Conservation (phyloP, 2,888 invertebrate species). For the Dendrolimus houi region DNA sequence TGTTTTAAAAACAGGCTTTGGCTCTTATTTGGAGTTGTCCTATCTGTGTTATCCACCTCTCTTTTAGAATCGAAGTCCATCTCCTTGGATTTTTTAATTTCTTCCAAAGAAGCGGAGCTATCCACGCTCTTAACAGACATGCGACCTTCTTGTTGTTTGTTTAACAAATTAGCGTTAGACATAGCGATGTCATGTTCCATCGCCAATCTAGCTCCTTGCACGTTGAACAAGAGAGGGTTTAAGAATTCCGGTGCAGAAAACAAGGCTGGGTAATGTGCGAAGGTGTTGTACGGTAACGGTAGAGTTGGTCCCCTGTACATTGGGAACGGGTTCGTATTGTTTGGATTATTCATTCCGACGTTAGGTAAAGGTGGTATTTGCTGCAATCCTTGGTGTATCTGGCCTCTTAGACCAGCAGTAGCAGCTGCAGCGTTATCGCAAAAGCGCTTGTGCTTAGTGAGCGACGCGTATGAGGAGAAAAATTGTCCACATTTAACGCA, state of each 20-base stretch:
- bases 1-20: constrained; percentile 68
- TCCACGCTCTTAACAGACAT: constrained; percentile 65
- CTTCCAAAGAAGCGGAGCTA: constrained; percentile 58
- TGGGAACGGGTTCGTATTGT: constrained; percentile 79
- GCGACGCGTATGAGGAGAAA: constrained; percentile 92
- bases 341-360: constrained; percentile 59
- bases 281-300: constrained; percentile 80
- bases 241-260: constrained; percentile 75
- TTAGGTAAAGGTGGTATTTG: constrained; percentile 57
- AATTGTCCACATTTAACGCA: constrained; percentile 96
- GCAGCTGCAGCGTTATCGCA: constrained; percentile 87
- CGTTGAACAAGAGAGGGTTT: constrained; percentile 80
- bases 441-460: constrained; percentile 97
- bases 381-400: constrained; percentile 54
- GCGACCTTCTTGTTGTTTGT: constrained; percentile 64
- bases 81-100: constrained; percentile 50
- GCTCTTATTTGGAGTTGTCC: constrained; percentile 75
- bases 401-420: constrained; percentile 61
- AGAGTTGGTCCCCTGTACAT: constrained; percentile 81
- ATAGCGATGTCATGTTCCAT: constrained; percentile 71
- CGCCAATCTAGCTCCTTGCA: constrained; percentile 65
- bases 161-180: constrained; percentile 69
- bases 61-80: constrained; percentile 46
- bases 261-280: constrained; percentile 77
- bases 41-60: constrained; percentile 51